Conservation (phyloP, 2,888 invertebrate species). For the Heliothis peltigera region DNA sequence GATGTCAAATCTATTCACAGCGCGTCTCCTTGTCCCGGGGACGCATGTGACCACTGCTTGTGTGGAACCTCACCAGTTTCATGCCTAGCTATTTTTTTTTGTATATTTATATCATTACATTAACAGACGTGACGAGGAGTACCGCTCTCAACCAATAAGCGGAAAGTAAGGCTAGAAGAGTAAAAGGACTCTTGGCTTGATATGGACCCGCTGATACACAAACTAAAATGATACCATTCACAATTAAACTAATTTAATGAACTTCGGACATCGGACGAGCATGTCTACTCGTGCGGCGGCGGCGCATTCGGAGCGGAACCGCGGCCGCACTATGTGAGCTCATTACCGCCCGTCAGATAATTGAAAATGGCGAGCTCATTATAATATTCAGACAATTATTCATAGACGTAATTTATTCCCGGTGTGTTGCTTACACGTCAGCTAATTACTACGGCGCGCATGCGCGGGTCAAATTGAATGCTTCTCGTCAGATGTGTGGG, state of each 20-base stretch:
- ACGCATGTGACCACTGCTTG: no score
- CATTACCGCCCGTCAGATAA: slow-evolving; percentile 70
- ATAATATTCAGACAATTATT: slow-evolving; percentile 76
- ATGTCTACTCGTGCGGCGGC: slow-evolving; percentile 13
- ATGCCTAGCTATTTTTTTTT: no score
- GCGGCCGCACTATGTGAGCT: slow-evolving; percentile 61
- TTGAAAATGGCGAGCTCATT: slow-evolving; percentile 77
- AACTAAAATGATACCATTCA: no score
- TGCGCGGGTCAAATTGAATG: slow-evolving; percentile 36
- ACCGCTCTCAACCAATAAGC: no score
- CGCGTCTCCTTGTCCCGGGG: no score
- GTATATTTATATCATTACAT: no score
- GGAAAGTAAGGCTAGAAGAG: no score
- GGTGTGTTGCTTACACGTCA: slow-evolving; percentile 56
- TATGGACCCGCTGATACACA: no score
- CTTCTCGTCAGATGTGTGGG: slow-evolving; percentile 13
- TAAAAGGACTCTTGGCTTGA: no score
- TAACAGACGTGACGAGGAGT: no score
- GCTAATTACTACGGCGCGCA: slow-evolving; percentile 57
- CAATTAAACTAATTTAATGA: slow-evolving; percentile 15
- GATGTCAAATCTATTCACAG: not conserved
- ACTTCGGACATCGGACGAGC: slow-evolving; percentile 18
- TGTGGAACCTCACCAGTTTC: no score
- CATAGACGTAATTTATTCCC: slow-evolving; percentile 68
- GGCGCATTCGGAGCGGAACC: slow-evolving; percentile 59